Evolutionary conservation across 2,888 invertebrate genomes (phyloP).

Genomic region (Anarsia innoxiella): DNA sequence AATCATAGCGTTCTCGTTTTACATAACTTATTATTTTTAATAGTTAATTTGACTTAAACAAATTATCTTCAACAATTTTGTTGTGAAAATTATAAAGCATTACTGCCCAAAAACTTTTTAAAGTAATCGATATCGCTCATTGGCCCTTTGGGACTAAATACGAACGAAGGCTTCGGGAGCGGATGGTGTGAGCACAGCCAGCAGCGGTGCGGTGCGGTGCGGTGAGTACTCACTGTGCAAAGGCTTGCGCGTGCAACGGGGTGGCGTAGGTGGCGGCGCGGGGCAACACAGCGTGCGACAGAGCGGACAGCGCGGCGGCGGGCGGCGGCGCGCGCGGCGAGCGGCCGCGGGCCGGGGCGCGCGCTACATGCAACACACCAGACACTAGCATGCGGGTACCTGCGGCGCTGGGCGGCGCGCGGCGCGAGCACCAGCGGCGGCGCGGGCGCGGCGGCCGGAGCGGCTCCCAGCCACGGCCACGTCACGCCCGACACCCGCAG

Average conservation of each 20-base stretch:
- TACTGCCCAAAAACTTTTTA: too few relatives aligned
- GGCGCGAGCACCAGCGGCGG: slow-evolving; percentile 83
- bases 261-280: slow-evolving; percentile 84
- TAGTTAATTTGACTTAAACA: too few relatives aligned
- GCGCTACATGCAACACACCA: slow-evolving; percentile 74
- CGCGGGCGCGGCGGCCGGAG: slow-evolving; percentile 76
- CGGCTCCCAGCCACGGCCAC: slow-evolving; percentile 84
- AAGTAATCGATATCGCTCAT: too few relatives aligned
- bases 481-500: slow-evolving; percentile 85
- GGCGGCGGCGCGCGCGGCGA: slow-evolving; percentile 65
- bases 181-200: too few relatives aligned
- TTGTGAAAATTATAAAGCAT: too few relatives aligned
- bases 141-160: too few relatives aligned
- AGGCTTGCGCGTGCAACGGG: slow-evolving; percentile 92
- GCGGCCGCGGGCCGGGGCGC: slow-evolving; percentile 77
- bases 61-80: too few relatives aligned
- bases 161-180: not conserved
- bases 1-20: too few relatives aligned
- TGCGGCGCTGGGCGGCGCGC: slow-evolving; percentile 83
- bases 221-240: slow-evolving; percentile 88
- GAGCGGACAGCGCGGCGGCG: slow-evolving; percentile 70
- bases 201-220: too few relatives aligned
- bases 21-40: too few relatives aligned
- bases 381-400: slow-evolving; percentile 60
- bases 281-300: slow-evolving; percentile 83